These are phyloP conservation scores for Acyrthosiphon pisum DNA, from an alignment of 1,140 invertebrate species.

Conservation along the genomic window DNA sequence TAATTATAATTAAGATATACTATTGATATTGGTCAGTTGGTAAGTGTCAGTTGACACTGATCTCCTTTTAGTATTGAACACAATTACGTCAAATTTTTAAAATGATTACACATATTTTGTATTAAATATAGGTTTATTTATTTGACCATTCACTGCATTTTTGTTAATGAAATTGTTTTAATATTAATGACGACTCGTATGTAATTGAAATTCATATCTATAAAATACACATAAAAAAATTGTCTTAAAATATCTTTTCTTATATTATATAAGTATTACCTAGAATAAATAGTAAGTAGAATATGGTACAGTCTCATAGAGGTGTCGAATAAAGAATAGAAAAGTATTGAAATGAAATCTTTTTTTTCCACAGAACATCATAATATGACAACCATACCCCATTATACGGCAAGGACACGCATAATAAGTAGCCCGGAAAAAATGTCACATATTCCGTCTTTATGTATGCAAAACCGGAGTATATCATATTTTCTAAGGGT, in stretches of 20 bases:
- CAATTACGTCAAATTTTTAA: no score
- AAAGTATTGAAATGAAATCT: slow-evolving; percentile 17
- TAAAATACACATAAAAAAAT: not conserved
- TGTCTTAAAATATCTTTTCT: not conserved
- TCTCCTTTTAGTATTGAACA: no score
- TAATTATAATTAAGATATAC: no score
- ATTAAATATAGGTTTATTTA: no score
- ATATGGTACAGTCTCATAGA: not conserved
- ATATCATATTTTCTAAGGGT: slow-evolving; percentile 9
- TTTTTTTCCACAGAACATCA: slow-evolving; percentile 7
- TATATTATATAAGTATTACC: not conserved
- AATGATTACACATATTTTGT: no score
- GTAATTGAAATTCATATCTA: not conserved
- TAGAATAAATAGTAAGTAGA: not conserved
- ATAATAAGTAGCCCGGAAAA: slow-evolving; percentile 21
- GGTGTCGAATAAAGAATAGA: not conserved
- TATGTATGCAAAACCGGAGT: not conserved
- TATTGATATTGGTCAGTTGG: no score
- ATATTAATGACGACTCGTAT: not conserved
- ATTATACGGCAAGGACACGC: not conserved
- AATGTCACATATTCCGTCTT: slow-evolving; percentile 15
- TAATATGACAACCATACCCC: not conserved
- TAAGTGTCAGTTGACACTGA: no score
- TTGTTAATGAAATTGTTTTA: not conserved
- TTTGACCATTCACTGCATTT: no score